These are phyloP conservation scores for Aspidoscelis tigris DNA, from an alignment of 2,113 vertebrate species.

Conservation along the genomic window DNA sequence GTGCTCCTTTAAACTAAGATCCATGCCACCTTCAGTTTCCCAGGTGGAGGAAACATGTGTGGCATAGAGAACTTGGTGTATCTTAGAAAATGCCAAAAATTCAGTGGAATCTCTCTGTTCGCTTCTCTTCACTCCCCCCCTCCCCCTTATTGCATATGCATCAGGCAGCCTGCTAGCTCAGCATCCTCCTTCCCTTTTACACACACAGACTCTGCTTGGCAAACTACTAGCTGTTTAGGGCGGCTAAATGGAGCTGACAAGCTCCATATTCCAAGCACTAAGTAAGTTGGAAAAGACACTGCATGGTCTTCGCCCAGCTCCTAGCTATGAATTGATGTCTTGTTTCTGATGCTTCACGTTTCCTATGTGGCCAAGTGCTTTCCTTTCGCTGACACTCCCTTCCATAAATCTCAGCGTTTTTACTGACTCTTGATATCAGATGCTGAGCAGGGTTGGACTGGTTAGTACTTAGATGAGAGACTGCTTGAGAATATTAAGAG, in stretches of 20 bases:
- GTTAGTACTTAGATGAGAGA: too few relatives aligned
- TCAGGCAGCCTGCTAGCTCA: background rate
- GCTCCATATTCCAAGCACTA: background rate
- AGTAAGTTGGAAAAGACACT: background rate
- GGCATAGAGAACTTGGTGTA: too few relatives aligned
- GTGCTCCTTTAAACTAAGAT: background rate
- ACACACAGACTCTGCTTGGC: background rate
- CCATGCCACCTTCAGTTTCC: too few relatives aligned
- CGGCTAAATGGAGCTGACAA: constrained; percentile 7
- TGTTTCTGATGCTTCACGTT: background rate
- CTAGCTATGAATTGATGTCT: background rate
- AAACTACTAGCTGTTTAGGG: background rate
- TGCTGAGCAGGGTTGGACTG: too few relatives aligned
- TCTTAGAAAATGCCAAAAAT: background rate
- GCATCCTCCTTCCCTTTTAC: background rate
- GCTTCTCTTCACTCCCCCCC: background rate
- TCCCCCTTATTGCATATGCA: background rate
- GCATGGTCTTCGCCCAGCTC: background rate
- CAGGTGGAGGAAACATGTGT: too few relatives aligned
- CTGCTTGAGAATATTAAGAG: too few relatives aligned
- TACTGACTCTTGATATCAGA: background rate
- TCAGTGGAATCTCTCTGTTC: background rate
- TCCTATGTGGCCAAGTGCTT: background rate
- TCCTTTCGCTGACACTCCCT: background rate
- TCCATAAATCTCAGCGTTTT: background rate